These are phyloP conservation scores for Eremophila alpestris DNA, from an alignment of 2,797 vertebrate genomes.

Conservation along the genomic window DNA sequence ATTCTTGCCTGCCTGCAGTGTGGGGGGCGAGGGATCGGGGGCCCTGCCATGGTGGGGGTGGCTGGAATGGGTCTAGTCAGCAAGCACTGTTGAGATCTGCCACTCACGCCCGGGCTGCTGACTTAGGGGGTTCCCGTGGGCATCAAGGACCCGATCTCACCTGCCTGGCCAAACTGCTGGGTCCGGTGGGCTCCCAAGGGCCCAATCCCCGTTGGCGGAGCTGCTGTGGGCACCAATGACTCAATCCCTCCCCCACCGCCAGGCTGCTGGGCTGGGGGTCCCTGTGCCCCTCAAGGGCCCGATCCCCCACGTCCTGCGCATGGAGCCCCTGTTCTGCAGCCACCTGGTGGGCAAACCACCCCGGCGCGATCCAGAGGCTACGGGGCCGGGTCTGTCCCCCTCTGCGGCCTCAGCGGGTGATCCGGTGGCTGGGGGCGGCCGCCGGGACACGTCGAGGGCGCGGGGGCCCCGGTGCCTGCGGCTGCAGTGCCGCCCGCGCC, in stretches of 20 bases:
- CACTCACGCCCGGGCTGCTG: background rate
- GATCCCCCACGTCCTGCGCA: accelerated
- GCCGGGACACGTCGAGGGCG: too few species aligned
- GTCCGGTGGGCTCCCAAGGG: background rate
- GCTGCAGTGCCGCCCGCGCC: background rate
- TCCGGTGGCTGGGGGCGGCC: too few species aligned
- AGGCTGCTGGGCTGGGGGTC: too few species aligned
- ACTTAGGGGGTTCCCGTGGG: too few species aligned
- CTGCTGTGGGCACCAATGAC: background rate
- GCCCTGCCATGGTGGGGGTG: accelerated
- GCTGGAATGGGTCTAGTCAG: background rate
- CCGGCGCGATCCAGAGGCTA: background rate
- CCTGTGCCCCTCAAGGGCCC: too few species aligned
- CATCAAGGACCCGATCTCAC: background rate
- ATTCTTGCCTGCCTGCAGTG: background rate
- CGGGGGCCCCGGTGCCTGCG: accelerated
- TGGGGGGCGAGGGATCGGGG: accelerated
- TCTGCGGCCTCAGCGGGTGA: background rate
- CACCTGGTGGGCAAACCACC: background rate
- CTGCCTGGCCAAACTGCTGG: background rate
- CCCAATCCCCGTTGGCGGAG: background rate
- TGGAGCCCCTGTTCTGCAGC: background rate
- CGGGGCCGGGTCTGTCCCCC: too few species aligned
- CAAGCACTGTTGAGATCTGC: background rate
- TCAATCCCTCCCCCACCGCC: background rate